Percentiles rank a stretch among this genome's conserved stretches.
Evolutionary conservation across 1,140 invertebrate genomes (phyloP).

Genomic region (Holotrichia oblita): DNA sequence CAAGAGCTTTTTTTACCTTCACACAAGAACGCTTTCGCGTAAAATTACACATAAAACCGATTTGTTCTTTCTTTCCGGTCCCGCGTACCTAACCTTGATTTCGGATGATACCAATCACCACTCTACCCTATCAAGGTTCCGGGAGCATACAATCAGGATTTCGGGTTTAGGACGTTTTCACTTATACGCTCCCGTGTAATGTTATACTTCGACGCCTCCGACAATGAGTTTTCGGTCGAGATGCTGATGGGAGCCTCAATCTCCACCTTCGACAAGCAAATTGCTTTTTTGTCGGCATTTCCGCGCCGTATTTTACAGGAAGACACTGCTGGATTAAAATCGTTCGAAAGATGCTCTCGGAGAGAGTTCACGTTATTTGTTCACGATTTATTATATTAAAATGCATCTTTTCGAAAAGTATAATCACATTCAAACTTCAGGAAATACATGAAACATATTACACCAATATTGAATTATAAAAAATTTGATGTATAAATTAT

Average conservation of each 20-base stretch:
- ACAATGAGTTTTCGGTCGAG: conserved; percentile 9
- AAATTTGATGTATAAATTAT: too few species aligned
- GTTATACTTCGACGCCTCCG: conserved; percentile 15
- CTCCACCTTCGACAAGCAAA: neutral
- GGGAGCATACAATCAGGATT: neutral
- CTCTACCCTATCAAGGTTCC: neutral
- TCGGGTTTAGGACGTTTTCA: conserved; percentile 11
- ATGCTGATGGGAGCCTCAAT: neutral
- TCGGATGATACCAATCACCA: conserved; percentile 15
- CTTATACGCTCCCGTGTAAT: neutral
- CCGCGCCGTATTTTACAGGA: neutral
- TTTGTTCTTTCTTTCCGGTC: conserved; percentile 1
- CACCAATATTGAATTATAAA: too few species aligned
- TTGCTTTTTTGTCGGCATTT: neutral
- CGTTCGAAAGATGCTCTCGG: too few species aligned
- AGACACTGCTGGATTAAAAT: neutral
- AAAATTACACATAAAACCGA: neutral
- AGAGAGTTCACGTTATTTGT: too few species aligned
- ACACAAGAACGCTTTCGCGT: neutral
- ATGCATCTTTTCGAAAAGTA: too few species aligned
- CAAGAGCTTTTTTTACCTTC: neutral
- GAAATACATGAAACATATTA: too few species aligned
- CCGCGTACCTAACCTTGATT: neutral
- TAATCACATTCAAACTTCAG: too few species aligned
- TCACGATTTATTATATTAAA: too few species aligned